These are phyloP conservation scores for Thera britannica DNA, from an alignment of 2,888 invertebrate species.

Conservation along the genomic window DNA sequence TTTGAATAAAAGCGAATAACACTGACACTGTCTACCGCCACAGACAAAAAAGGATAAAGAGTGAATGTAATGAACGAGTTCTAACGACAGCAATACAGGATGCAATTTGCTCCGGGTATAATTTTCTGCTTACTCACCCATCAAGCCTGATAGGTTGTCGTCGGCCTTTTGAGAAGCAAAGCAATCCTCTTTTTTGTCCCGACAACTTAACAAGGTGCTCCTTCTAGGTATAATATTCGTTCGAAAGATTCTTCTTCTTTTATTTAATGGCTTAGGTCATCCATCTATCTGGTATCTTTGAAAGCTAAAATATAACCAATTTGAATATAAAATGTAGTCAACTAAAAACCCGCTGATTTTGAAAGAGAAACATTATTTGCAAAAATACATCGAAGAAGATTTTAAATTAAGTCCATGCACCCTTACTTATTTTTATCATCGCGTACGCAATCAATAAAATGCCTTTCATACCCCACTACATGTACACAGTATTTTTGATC, in stretches of 20 bases:
- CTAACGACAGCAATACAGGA: slow-evolving; percentile 51
- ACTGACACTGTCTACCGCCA: slow-evolving; percentile 9
- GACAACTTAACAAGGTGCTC: slow-evolving; percentile 1
- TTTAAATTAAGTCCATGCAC: slow-evolving; percentile 22
- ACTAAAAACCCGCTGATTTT: no score
- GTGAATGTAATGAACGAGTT: slow-evolving; percentile 47
- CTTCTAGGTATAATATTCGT: background rate
- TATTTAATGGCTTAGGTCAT: background rate
- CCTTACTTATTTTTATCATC: slow-evolving; percentile 20
- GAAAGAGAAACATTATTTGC: slow-evolving; percentile 3
- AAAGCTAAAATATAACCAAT: no score
- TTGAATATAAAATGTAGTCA: no score
- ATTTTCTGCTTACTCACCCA: slow-evolving; percentile 65
- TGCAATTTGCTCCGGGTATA: slow-evolving; percentile 53
- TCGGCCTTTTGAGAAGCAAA: slow-evolving; percentile 21
- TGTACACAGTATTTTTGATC: slow-evolving; percentile 46
- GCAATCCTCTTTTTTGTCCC: slow-evolving; percentile 26
- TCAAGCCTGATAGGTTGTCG: slow-evolving; percentile 49
- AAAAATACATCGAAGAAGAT: background rate
- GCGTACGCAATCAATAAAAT: slow-evolving; percentile 26
- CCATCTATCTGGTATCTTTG: no score
- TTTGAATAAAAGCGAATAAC: slow-evolving; percentile 46
- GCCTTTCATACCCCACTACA: slow-evolving; percentile 32
- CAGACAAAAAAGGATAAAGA: slow-evolving; percentile 13
- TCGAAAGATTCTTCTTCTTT: background rate